These are phyloP conservation scores for Glyptemys insculpta DNA, from an alignment of 2,797 vertebrate species.

Conservation along the genomic window DNA sequence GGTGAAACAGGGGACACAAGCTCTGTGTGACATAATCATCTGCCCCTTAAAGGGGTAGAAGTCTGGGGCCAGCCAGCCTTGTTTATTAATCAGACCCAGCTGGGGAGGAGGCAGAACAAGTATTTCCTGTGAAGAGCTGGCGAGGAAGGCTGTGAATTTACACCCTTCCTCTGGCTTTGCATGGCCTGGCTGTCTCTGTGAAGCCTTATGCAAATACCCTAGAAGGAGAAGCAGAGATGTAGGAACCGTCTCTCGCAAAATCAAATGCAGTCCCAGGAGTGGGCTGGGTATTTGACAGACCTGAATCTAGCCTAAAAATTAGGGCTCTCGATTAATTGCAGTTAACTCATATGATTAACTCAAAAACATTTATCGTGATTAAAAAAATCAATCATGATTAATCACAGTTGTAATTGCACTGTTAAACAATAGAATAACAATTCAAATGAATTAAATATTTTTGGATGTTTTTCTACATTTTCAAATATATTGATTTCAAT, in stretches of 20 bases:
- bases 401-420: too few species aligned
- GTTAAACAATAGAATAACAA: too few species aligned
- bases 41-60: too few species aligned
- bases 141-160: not conserved
- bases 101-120: not conserved
- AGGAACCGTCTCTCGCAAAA: not conserved
- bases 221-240: not conserved
- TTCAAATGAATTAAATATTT: too few species aligned
- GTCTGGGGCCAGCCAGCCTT: too few species aligned
- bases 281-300: not conserved
- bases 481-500: too few species aligned
- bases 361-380: too few species aligned
- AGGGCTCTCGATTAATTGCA: too few species aligned
- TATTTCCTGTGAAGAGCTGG: not conserved
- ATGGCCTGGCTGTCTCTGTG: not conserved
- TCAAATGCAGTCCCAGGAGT: not conserved
- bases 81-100: not conserved
- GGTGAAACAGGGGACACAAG: not conserved
- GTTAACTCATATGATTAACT: too few species aligned
- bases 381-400: too few species aligned
- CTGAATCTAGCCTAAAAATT: too few species aligned
- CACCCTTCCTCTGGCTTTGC: not conserved
- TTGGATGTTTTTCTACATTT: too few species aligned
- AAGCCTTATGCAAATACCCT: not conserved
- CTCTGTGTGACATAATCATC: not conserved